phyloP scores from a whole-genome alignment of 1,140 invertebrate species.

The Bradysia coprophila region DNA sequence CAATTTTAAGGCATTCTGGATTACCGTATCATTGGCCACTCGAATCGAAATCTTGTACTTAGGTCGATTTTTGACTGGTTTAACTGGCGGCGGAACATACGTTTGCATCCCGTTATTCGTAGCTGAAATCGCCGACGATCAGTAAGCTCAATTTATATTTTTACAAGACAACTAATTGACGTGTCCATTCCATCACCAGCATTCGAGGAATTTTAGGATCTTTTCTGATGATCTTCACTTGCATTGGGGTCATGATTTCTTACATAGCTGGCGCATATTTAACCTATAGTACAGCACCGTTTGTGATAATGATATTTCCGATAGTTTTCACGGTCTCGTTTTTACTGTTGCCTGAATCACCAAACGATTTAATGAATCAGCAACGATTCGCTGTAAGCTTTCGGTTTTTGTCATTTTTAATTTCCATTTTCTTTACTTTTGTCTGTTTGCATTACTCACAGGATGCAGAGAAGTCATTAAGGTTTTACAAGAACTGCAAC shows the following conservation, averaged over 20 bases:
- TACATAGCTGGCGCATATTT: conserved; percentile 14
- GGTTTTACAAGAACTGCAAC: conserved; percentile 13
- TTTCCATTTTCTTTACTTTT: neutral
- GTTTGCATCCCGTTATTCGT: conserved; percentile 15
- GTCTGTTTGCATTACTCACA: neutral
- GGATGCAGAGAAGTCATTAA: conserved; percentile 10
- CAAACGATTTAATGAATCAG: conserved; percentile 13
- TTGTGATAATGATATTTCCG: conserved; percentile 11
- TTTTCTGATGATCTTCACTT: conserved; percentile 12
- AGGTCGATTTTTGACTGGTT: conserved; percentile 20
- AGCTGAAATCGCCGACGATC: conserved; percentile 17
- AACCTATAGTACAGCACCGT: conserved; percentile 14
- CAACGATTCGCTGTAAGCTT: conserved; percentile 3
- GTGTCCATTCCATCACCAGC: neutral
- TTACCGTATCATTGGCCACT: too few species aligned
- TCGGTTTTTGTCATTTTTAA: neutral
- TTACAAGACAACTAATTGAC: neutral
- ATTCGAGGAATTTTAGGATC: conserved; percentile 15
- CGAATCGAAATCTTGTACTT: too few species aligned
- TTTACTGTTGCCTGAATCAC: conserved; percentile 14
- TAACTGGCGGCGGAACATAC: conserved; percentile 16
- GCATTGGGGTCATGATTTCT: conserved; percentile 14
- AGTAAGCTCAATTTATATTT: neutral
- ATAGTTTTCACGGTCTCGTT: conserved; percentile 9
- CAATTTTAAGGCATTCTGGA: too few species aligned